phyloP scores from a whole-genome alignment of 2,797 vertebrate species.

The Oreochromis mossambicus region DNA sequence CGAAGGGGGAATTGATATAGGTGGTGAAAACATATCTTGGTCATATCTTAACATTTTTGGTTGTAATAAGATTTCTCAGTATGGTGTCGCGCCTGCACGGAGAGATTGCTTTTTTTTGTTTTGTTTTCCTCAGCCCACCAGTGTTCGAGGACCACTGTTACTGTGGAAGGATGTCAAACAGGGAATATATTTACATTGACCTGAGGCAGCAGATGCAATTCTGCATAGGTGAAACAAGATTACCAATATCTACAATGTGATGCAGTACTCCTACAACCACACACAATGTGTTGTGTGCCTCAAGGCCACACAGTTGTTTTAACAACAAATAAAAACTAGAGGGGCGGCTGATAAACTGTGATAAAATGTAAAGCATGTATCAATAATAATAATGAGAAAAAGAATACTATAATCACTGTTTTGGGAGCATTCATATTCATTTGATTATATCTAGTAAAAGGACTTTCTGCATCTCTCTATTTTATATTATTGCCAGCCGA shows the following conservation, averaged over 20 bases:
- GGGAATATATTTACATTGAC: not conserved
- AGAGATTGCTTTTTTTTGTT: constrained; percentile 12
- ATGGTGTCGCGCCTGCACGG: not conserved
- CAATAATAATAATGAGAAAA: not conserved
- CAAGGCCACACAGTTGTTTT: not conserved
- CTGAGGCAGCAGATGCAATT: not conserved
- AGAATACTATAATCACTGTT: not conserved
- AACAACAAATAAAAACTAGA: not conserved
- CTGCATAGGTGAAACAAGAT: not conserved
- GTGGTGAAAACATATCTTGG: not conserved
- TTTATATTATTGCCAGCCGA: not conserved
- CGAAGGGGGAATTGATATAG: constrained; percentile 3
- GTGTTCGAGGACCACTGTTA: not conserved
- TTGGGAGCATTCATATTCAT: not conserved
- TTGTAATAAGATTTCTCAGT: constrained; percentile 26
- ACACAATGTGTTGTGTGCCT: not conserved
- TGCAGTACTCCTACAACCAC: not conserved
- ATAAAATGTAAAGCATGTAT: not conserved
- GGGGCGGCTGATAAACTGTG: not conserved
- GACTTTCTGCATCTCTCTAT: not conserved
- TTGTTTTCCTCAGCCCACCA: not conserved
- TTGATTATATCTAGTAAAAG: not conserved
- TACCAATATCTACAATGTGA: not conserved
- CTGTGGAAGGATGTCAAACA: not conserved
- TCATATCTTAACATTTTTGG: not conserved